Evolutionary conservation across 1,140 invertebrate species (phyloP).

Genomic region (Euwallacea fornicatus): DNA sequence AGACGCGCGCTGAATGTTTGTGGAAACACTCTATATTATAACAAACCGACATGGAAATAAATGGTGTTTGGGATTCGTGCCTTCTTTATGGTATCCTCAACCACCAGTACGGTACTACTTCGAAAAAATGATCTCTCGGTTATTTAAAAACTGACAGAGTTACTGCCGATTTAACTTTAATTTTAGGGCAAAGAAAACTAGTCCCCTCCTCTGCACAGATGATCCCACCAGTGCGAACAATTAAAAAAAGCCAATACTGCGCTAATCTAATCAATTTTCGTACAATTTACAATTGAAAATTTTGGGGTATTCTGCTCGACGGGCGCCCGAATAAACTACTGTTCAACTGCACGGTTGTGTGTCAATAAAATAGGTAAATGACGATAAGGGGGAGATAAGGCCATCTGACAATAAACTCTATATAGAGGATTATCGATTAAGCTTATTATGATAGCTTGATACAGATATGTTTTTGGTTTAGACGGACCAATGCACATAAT

Average conservation of each 20-base stretch:
- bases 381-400: slow-evolving; percentile 34
- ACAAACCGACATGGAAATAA: slow-evolving; percentile 33
- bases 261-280: slow-evolving; percentile 29
- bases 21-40: slow-evolving; percentile 29
- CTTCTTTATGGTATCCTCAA: slow-evolving; percentile 18
- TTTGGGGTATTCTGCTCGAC: slow-evolving; percentile 12
- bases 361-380: slow-evolving; percentile 33
- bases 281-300: slow-evolving; percentile 7
- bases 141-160: too few species aligned
- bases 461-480: not conserved
- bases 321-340: slow-evolving; percentile 32
- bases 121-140: too few species aligned
- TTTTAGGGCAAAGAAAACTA: slow-evolving; percentile 1
- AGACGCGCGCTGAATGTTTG: slow-evolving; percentile 24
- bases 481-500: not conserved
- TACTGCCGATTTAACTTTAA: too few species aligned
- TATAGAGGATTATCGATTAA: slow-evolving; percentile 36
- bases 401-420: slow-evolving; percentile 20
- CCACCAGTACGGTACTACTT: not conserved
- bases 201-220: not conserved
- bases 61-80: slow-evolving; percentile 27
- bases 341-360: slow-evolving; percentile 33
- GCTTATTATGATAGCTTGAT: slow-evolving; percentile 1
- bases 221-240: slow-evolving; percentile 2
- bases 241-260: slow-evolving; percentile 13